Conservation (phyloP, 2,113 vertebrate genomes). For the Chrysochloris asiatica region DNA sequence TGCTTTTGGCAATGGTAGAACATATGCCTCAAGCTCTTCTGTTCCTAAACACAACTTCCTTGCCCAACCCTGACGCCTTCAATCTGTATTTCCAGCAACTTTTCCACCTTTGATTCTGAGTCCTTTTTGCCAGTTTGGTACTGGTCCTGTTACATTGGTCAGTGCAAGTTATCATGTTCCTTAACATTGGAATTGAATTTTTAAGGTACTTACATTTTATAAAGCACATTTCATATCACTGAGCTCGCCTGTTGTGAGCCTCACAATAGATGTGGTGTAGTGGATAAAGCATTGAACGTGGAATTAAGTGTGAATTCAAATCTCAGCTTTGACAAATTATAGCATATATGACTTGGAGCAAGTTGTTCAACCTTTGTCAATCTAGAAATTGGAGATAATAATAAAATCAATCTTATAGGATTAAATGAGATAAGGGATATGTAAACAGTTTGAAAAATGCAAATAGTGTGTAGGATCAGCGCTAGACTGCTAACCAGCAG, state of each 20-base stretch:
- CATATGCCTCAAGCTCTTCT: conserved; percentile 1
- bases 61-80: neutral
- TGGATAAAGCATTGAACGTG: neutral
- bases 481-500: too few species aligned
- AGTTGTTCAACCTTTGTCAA: conserved; percentile 25
- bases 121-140: conserved; percentile 34
- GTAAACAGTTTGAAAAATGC: conserved; percentile 24
- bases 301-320: neutral
- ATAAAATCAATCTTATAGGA: neutral
- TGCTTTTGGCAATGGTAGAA: conserved; percentile 14
- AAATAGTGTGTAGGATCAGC: too few species aligned
- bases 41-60: neutral
- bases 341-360: neutral
- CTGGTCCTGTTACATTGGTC: neutral
- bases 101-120: conserved; percentile 39
- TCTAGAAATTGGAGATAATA: neutral
- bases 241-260: neutral
- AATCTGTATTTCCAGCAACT: neutral
- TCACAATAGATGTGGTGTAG: neutral
- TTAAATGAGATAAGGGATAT: conserved; percentile 46
- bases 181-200: conserved; percentile 38
- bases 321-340: neutral
- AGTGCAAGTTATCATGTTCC: neutral
- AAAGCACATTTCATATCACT: conserved; percentile 2
- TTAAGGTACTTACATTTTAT: conserved; percentile 31